phyloP scores from a whole-genome alignment of 1,140 invertebrate species.

The Leucophenga varia region DNA sequence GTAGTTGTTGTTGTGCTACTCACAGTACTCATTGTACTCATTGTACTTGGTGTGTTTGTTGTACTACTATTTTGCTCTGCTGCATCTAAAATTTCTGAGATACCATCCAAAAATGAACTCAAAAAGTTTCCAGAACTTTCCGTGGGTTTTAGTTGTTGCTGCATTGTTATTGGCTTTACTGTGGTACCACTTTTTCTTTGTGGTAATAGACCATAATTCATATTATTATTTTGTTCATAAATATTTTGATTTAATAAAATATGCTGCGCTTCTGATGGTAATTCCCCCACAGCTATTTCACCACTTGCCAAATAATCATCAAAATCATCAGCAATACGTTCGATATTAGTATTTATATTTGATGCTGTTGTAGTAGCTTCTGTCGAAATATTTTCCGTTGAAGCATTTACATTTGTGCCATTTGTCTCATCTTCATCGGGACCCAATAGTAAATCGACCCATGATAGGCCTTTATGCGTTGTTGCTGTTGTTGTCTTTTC shows the following conservation, averaged over 20 bases:
- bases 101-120: slow-evolving; percentile 31
- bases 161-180: neutral
- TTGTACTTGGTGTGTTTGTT: slow-evolving; percentile 16
- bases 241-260: slow-evolving; percentile 14
- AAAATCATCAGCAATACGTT: slow-evolving; percentile 41
- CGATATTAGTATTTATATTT: slow-evolving; percentile 23
- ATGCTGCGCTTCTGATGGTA: slow-evolving; percentile 40
- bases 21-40: slow-evolving; percentile 11
- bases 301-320: slow-evolving; percentile 33
- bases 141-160: slow-evolving; percentile 2
- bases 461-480: slow-evolving; percentile 20
- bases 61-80: slow-evolving; percentile 15
- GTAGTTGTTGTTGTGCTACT: slow-evolving; percentile 14
- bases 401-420: slow-evolving; percentile 1
- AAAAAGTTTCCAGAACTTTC: slow-evolving; percentile 26
- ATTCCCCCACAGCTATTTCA: slow-evolving; percentile 31
- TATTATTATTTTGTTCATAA: too few species aligned
- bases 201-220: too few species aligned
- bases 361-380: slow-evolving; percentile 5
- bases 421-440: slow-evolving; percentile 39
- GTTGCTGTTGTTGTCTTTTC: slow-evolving; percentile 28
- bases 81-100: slow-evolving; percentile 30
- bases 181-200: neutral
- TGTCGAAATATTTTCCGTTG: slow-evolving; percentile 8
- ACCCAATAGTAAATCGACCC: slow-evolving; percentile 43